A percentile compares a stretch with the other conserved stretches of the same genome.
Conservation (phyloP, 2,797 vertebrate species). For the Lemur catta region DNA sequence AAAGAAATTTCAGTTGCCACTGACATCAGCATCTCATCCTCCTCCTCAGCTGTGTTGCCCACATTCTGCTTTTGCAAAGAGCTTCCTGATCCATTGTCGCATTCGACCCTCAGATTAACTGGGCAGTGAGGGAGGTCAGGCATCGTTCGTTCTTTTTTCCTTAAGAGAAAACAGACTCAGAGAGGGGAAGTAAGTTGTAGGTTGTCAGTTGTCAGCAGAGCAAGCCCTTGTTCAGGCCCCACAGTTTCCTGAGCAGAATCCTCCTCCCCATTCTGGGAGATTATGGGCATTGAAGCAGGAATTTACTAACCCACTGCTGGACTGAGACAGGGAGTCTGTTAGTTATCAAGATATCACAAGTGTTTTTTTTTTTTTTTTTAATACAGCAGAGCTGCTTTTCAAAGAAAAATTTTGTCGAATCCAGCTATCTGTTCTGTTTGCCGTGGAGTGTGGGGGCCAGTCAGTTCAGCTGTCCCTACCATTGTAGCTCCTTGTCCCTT, state of each 20-base stretch:
- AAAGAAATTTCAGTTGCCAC: not conserved
- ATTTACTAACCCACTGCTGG: not conserved
- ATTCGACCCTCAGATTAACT: not conserved
- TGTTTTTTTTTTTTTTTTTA: not conserved
- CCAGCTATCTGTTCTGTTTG: not conserved
- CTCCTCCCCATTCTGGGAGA: not conserved
- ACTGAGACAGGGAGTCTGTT: not conserved
- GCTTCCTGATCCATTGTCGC: not conserved
- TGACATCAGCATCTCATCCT: not conserved
- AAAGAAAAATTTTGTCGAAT: not conserved
- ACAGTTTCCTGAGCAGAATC: not conserved
- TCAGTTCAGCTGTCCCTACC: fast-evolving
- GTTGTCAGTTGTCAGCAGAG: not conserved
- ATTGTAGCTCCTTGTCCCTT: fast-evolving
- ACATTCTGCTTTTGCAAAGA: not conserved
- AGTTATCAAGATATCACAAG: not conserved
- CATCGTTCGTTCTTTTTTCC: not conserved
- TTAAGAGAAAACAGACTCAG: not conserved
- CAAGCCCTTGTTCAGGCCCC: not conserved
- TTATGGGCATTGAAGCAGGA: slow-evolving; percentile 22
- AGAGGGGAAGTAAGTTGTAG: slow-evolving; percentile 9
- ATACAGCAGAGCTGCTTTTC: not conserved
- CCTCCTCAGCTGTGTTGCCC: not conserved
- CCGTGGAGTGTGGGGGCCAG: not conserved
- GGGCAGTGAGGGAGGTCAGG: not conserved